Base-by-base conservation (phyloP, 30 jellyfish, hydroid and myxozoan species). In the Turritopsis rubra region DNA sequence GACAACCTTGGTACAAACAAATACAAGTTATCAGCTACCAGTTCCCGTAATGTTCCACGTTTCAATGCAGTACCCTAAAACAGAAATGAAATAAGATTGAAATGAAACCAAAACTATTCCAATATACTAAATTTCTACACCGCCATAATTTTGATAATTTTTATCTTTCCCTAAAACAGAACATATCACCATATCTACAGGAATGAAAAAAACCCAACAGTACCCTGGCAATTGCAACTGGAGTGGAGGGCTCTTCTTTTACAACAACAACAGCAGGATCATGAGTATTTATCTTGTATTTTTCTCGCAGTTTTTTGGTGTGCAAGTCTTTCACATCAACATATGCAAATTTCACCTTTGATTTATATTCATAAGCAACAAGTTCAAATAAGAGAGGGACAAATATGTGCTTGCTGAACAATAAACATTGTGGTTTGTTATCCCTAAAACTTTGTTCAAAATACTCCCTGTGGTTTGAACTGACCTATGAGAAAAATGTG, bases 231-330 rank as follows among this genome's bases (percentile, higher is more conserved):
- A 87, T 66, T 4, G 73, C 89, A 21, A 86, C 96, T 16, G 97
- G 97, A 41, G 29, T 30, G 0, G 97, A 91, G 1, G 97, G 97
- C 29, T 91, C 97, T 76, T 91, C 97, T 60, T 91, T 91, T 41
- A 86, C 52, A 53, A 91, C 70, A 73, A 91, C 80, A 54, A 91
- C 86, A 60, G 89, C 79, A 19, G 96, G 94, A 31, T 91, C 96
- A 1, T 80, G 53, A 3, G 52, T 29, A 52, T 80, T 76, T 8
- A 91, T 84, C 23, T 85, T 87, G 75, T 83, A 91, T 78, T 81
- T 79, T 77, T 86, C 89, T 68, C 90, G 84, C 79, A 91, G 52
- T 26, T 75, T 52, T 13, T 31, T 72, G 0, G 88, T 72, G 16
- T 24, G 72, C 0, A 53, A 28, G 28, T 72, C 78, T 17, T 87